Evolutionary conservation across 2,888 invertebrate species (phyloP).

Genomic region (Morinoia aosen): DNA sequence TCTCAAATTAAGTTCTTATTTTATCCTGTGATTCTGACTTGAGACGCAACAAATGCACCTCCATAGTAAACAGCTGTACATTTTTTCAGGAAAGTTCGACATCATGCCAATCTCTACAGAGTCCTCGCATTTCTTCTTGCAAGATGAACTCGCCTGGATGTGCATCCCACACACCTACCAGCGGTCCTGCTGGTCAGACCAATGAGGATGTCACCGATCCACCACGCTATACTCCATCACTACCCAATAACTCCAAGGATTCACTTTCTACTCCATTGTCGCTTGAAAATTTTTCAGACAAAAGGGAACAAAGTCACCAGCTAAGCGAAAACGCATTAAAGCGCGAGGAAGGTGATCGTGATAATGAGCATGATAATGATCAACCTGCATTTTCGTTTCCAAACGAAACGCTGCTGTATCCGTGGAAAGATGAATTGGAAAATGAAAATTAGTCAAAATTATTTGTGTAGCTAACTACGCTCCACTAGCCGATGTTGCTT

Average conservation of each 20-base stretch:
- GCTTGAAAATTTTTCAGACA: not conserved
- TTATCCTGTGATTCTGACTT: not conserved
- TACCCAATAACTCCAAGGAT: not conserved
- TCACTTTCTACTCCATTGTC: not conserved
- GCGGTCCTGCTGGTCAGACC: not conserved
- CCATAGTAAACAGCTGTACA: not conserved
- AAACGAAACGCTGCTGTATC: not conserved
- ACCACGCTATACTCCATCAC: not conserved
- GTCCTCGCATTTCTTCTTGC: constrained; percentile 32
- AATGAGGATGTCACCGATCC: not conserved
- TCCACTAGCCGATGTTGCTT: not conserved
- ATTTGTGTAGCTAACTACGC: not conserved
- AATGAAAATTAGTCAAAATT: not conserved
- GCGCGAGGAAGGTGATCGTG: not conserved
- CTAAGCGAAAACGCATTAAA: not conserved
- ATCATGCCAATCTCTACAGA: not conserved
- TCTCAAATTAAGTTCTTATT: not conserved
- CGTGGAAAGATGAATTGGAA: constrained; percentile 1
- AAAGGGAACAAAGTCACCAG: not conserved
- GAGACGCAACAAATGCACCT: not conserved
- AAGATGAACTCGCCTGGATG: constrained; percentile 3
- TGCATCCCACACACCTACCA: not conserved
- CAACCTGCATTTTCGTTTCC: not conserved
- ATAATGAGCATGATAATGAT: not conserved
- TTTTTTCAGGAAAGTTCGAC: not conserved